Evolutionary conservation across 2,888 invertebrate species (phyloP), one percentile per base, ranked within the genome.

Genomic region (Caenorhabditis sp.): DNA sequence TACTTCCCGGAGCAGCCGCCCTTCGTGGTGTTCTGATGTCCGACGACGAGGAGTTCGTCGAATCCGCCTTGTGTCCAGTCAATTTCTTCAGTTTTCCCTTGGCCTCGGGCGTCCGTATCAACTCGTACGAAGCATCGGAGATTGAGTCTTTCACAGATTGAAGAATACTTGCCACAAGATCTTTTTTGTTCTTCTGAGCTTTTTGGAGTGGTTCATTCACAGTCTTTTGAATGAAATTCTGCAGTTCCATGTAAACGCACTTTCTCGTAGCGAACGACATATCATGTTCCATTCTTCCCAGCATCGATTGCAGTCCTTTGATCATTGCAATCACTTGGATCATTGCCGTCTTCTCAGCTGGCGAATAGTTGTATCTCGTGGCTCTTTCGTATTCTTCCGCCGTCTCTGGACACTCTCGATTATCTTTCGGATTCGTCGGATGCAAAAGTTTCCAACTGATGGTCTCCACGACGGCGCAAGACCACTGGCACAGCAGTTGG

Each of bases 381-480:
- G 94, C 95, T 90, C 96, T 91, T 91, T 99, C 99, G 89, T 99
- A 99, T 90, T 97, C 97, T 91, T 99, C 98, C 2, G 98, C 97
- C 89, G 96, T 95, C 8, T 93, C 93, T 0, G 87, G 87, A 87
- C 98, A 99, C 83, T 95, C 93, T 79, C 95, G 93, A 90, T 96
- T 98, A 90, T 94, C 94, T 89, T 95, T 95, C 89, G 95, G 95
- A 91, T 99, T 97, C 0, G 97, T 98, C 0, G 98, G 98, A 90
- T 99, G 96, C 83, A 98, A 91, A 66, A 99, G 91, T 91, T 99
- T 99, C 97, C 98, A 99, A 0, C 96, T 85, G 32, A 88, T 83
- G 15, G 87, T 85, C 58, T 89, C 89, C 0, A 96, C 96, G 0
- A 99, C 95, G 53, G 96, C 95, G 73, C 94, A 94, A 13, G 96